phyloP scores from a whole-genome alignment of 2,113 vertebrate species.

The Trematomus loennbergii region DNA sequence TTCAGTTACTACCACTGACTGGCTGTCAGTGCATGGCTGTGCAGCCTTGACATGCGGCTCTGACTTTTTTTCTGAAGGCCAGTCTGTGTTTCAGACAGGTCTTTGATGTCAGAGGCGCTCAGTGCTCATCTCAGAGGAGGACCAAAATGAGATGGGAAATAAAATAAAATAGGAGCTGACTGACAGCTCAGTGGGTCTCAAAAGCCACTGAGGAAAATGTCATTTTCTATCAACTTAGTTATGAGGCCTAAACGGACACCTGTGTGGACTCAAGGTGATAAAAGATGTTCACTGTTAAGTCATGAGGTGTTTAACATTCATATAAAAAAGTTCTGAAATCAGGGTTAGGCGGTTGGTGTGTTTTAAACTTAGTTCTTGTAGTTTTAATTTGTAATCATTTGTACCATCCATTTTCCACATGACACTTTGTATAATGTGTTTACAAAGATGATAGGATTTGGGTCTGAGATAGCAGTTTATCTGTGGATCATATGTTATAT shows the following conservation, averaged over 20 bases:
- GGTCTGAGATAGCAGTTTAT: not conserved
- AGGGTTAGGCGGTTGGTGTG: not conserved
- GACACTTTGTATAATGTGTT: not conserved
- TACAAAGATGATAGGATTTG: not conserved
- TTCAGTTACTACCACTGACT: slow-evolving; percentile 50
- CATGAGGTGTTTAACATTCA: slow-evolving; percentile 8
- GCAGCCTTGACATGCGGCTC: slow-evolving; percentile 37
- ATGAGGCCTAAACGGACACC: slow-evolving; percentile 52
- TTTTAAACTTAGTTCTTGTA: not conserved
- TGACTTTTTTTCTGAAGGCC: slow-evolving; percentile 63
- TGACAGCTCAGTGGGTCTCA: slow-evolving; percentile 69
- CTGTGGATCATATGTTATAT: not conserved
- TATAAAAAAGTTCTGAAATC: slow-evolving; percentile 6
- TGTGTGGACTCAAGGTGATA: slow-evolving; percentile 36
- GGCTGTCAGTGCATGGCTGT: slow-evolving; percentile 39
- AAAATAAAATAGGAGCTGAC: slow-evolving; percentile 71
- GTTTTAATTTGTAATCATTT: not conserved
- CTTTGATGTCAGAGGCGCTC: slow-evolving; percentile 67
- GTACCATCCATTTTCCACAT: not conserved
- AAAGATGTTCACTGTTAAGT: slow-evolving; percentile 14
- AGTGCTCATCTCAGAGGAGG: slow-evolving; percentile 59
- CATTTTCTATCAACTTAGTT: slow-evolving; percentile 66
- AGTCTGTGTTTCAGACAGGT: slow-evolving; percentile 55
- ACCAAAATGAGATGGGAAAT: slow-evolving; percentile 63
- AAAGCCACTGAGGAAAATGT: slow-evolving; percentile 65